These are phyloP conservation scores for Chamaetylas fuelleborni DNA, from an alignment of 2,113 vertebrate genomes.

Conservation along the genomic window DNA sequence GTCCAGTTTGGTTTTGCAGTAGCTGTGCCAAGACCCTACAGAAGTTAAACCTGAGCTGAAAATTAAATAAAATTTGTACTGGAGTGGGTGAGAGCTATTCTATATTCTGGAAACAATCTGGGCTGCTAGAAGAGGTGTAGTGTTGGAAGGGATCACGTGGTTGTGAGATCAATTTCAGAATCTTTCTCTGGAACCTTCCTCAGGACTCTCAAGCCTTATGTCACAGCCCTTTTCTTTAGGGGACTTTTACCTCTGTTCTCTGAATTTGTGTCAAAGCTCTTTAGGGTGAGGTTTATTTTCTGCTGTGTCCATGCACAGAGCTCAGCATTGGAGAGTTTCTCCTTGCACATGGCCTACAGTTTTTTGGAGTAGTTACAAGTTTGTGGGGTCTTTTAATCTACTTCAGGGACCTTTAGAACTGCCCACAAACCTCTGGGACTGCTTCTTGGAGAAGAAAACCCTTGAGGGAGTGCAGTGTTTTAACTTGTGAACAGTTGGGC, in stretches of 20 bases:
- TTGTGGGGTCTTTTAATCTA: neutral
- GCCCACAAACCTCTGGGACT: neutral
- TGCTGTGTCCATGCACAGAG: too few species aligned
- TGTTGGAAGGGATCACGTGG: neutral
- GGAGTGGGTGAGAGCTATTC: fast-evolving
- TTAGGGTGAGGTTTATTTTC: neutral
- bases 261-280: neutral
- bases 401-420: neutral
- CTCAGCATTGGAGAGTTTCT: neutral
- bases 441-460: neutral
- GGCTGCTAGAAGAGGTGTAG: neutral
- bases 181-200: neutral
- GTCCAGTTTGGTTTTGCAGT: neutral
- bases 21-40: fast-evolving
- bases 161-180: neutral
- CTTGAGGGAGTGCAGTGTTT: neutral
- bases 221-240: neutral
- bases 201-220: neutral
- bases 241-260: neutral
- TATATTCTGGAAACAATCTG: neutral
- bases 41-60: neutral
- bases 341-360: neutral
- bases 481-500: neutral
- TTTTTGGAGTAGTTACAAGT: neutral
- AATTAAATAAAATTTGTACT: neutral